These are phyloP conservation scores for Ptychobarbus kaznakovi DNA, from an alignment of 2,797 vertebrate species.

Conservation along the genomic window DNA sequence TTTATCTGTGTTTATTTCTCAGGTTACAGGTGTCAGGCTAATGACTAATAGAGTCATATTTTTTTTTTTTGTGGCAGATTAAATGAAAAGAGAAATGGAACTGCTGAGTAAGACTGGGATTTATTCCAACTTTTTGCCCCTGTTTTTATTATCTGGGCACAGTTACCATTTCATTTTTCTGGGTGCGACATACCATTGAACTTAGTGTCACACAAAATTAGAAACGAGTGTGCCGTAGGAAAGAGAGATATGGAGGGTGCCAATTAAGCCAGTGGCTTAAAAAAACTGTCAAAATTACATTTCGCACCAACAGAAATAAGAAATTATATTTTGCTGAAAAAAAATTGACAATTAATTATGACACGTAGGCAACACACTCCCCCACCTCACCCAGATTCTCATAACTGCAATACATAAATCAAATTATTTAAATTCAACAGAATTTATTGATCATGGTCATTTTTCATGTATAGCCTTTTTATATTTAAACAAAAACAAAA, in stretches of 20 bases:
- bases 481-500: no score
- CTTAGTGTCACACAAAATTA: conserved; percentile 12
- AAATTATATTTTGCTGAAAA: background rate
- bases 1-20: conserved; percentile 27
- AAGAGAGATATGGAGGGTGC: conserved; percentile 16
- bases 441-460: background rate
- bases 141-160: conserved; percentile 37
- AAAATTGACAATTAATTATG: background rate
- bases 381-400: background rate
- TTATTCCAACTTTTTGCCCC: conserved; percentile 23
- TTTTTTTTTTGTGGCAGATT: background rate
- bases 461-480: background rate
- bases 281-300: background rate
- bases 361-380: background rate
- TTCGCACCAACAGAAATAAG: background rate
- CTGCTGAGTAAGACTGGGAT: conserved; percentile 36
- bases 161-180: conserved; percentile 18
- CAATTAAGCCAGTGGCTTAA: conserved; percentile 3
- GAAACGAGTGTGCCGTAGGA: background rate
- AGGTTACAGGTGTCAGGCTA: conserved; percentile 16
- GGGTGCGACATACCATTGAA: conserved; percentile 1
- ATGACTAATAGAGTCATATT: background rate
- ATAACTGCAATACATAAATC: background rate
- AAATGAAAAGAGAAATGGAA: background rate
- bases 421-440: background rate